Conservation (phyloP, 2,113 vertebrate genomes). For the Semicossyphus pulcher region DNA sequence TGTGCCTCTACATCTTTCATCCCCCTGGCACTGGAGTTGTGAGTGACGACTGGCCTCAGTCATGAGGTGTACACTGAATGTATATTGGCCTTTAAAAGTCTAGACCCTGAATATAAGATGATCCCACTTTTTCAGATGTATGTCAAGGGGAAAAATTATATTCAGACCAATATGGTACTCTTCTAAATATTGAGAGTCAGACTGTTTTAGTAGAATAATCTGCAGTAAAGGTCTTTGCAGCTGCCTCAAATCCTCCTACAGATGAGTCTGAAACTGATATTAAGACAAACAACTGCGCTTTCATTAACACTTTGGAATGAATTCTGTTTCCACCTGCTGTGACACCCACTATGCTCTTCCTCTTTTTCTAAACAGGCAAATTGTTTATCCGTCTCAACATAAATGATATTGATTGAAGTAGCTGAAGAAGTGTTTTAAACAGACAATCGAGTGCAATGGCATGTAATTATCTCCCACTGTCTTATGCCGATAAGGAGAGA, state of each 20-base stretch:
- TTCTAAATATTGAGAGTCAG: too few species aligned
- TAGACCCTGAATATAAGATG: too few species aligned
- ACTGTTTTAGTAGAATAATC: too few species aligned
- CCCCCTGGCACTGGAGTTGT: too few species aligned
- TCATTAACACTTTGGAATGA: constrained; percentile 39
- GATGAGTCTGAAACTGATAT: constrained; percentile 13
- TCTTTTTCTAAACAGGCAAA: constrained; percentile 50
- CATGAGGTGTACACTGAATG: too few species aligned
- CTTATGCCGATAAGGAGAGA: constrained; percentile 62
- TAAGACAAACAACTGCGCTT: constrained; percentile 25
- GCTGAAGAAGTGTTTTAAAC: constrained; percentile 50
- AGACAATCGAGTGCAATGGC: constrained; percentile 34
- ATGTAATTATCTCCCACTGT: constrained; percentile 70
- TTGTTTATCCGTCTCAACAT: constrained; percentile 62
- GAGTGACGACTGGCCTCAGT: too few species aligned
- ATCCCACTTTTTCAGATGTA: too few species aligned
- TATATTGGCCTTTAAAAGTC: too few species aligned
- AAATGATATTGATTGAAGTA: constrained; percentile 67
- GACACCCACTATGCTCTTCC: constrained; percentile 20
- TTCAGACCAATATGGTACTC: too few species aligned
- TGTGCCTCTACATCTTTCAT: too few species aligned
- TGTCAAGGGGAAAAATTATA: too few species aligned
- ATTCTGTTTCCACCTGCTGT: constrained; percentile 40
- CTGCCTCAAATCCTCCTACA: neutral
- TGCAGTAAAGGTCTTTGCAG: neutral